Evolutionary conservation across 2,797 vertebrate species (phyloP).

Genomic region (Fistularia tabacaria): DNA sequence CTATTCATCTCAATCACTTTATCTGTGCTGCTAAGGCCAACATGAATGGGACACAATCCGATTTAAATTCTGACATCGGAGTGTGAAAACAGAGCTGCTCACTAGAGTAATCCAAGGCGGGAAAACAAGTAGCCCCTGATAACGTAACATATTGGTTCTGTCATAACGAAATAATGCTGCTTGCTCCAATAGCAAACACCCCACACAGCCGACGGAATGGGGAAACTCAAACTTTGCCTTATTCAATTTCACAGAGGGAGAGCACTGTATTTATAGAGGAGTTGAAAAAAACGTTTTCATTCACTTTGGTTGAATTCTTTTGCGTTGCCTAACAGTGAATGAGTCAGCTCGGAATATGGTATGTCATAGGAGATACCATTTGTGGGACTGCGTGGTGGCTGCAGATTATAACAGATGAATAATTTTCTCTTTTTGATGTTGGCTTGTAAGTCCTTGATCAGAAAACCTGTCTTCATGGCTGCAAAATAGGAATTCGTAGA

Average conservation of each 20-base stretch:
- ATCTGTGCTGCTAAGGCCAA: constrained; percentile 8
- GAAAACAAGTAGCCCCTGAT: constrained; percentile 54
- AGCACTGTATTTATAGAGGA: constrained; percentile 36
- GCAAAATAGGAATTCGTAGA: constrained; percentile 35
- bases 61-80: constrained; percentile 22
- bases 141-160: constrained; percentile 59
- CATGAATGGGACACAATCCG: constrained; percentile 31
- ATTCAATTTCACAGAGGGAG: constrained; percentile 48
- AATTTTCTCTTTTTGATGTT: constrained; percentile 53
- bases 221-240: constrained; percentile 23
- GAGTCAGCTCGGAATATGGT: constrained; percentile 41
- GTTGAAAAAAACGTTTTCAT: constrained; percentile 36
- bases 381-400: constrained; percentile 53
- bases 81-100: constrained; percentile 9
- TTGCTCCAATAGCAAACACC: constrained; percentile 40
- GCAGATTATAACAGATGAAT: constrained; percentile 56
- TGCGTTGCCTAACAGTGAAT: constrained; percentile 43
- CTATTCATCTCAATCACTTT: constrained; percentile 4
- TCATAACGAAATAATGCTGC: constrained; percentile 54
- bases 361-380: constrained; percentile 53
- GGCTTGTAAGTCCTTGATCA: not conserved
- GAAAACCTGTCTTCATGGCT: constrained; percentile 32
- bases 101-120: constrained; percentile 26
- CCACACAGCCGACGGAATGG: constrained; percentile 30
- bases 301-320: constrained; percentile 36